Conservation (phyloP, 23 tunicate genomes). For the Corella eumyota region DNA sequence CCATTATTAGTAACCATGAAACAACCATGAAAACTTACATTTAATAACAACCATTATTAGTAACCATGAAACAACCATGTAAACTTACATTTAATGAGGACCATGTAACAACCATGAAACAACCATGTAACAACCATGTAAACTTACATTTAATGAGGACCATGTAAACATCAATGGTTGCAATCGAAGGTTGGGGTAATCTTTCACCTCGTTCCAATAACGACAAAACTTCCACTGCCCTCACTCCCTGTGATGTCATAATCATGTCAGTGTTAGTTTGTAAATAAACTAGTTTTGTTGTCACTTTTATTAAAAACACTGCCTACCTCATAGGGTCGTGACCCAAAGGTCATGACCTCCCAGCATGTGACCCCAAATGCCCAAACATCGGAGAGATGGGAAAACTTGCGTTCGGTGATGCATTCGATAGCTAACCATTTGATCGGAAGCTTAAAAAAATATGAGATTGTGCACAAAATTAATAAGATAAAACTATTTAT, state of each 20-base stretch:
- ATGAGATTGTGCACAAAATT: not conserved
- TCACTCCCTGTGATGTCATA: constrained; percentile 40
- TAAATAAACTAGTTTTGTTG: no score
- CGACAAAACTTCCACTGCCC: constrained; percentile 57
- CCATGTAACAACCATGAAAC: no score
- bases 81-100: no score
- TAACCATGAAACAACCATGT: no score
- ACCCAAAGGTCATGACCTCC: constrained; percentile 90
- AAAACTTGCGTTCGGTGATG: constrained; percentile 77
- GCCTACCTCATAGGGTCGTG: constrained; percentile 79
- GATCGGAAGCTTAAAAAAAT: constrained; percentile 70
- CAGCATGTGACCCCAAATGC: constrained; percentile 95
- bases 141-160: constrained; percentile 77
- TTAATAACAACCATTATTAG: no score
- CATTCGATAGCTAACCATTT: constrained; percentile 99
- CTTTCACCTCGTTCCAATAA: constrained; percentile 78
- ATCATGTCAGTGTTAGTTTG: no score
- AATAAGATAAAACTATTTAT: not conserved
- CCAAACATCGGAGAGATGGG: constrained; percentile 95
- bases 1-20: not conserved
- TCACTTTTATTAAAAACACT: no score
- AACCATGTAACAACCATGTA: no score
- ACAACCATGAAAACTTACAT: no score
- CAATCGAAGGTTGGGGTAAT: constrained; percentile 64
- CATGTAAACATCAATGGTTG: constrained; percentile 91